These are phyloP conservation scores for Leptodactylus fallax DNA, from an alignment of 2,797 vertebrate species.

Conservation along the genomic window DNA sequence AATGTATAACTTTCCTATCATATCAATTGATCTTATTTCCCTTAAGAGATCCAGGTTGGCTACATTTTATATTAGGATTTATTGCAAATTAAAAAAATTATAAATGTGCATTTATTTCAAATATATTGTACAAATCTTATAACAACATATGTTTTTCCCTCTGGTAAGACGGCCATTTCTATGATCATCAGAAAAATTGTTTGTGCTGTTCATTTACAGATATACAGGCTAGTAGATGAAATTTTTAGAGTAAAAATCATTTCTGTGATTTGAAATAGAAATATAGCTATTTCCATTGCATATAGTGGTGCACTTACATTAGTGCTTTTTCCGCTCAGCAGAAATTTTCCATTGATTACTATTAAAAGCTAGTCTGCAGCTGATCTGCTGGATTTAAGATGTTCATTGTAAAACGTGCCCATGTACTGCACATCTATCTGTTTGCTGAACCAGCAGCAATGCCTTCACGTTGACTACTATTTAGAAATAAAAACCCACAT, in stretches of 20 bases:
- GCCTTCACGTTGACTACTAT: not conserved
- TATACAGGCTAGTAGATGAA: not conserved
- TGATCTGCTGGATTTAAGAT: not conserved
- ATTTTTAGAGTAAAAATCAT: not conserved
- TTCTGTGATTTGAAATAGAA: not conserved
- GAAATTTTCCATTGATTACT: not conserved
- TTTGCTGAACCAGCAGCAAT: constrained; percentile 10
- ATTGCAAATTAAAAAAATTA: not conserved
- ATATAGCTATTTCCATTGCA: not conserved
- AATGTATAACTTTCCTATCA: not conserved
- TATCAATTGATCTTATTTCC: too few species aligned
- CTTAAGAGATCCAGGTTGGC: not conserved
- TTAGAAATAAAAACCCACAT: not conserved
- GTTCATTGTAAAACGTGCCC: not conserved
- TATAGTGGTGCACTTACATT: not conserved
- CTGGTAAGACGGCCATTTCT: not conserved
- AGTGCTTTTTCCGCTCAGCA: not conserved
- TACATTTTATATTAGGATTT: not conserved
- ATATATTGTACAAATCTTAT: not conserved
- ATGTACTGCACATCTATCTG: not conserved
- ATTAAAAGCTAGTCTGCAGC: not conserved
- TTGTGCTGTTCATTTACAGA: not conserved
- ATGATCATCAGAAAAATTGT: not conserved
- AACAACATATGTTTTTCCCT: not conserved
- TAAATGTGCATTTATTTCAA: not conserved